Conservation (phyloP, 2,888 invertebrate species). For the Abscondita cerata region DNA sequence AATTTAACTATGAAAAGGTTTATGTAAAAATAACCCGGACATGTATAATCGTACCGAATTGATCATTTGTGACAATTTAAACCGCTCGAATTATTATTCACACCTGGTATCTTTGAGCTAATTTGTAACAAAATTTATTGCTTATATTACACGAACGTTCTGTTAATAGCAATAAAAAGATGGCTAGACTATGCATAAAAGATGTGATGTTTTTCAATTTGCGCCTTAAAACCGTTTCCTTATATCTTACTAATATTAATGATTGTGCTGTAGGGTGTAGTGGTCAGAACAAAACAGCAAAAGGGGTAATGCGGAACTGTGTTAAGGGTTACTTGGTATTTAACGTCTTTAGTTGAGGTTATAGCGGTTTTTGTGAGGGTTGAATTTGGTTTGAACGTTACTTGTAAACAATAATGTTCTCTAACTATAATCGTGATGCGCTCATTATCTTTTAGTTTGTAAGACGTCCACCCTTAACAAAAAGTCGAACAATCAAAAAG, state of each 20-base stretch:
- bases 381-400: constrained; percentile 32
- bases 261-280: constrained; percentile 33
- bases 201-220: too few species aligned
- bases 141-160: not conserved
- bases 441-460: constrained; percentile 1
- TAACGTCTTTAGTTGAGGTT: constrained; percentile 41
- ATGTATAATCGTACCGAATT: not conserved
- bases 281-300: constrained; percentile 39
- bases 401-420: constrained; percentile 24
- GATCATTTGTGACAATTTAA: constrained; percentile 4
- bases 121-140: not conserved
- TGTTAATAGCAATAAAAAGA: too few species aligned
- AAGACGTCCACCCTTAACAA: not conserved
- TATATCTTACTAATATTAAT: too few species aligned
- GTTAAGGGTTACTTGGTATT: constrained; percentile 45
- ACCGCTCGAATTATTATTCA: not conserved
- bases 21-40: not conserved
- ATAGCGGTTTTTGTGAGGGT: constrained; percentile 38
- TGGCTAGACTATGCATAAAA: too few species aligned
- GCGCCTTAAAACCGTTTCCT: too few species aligned
- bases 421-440: not conserved
- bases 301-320: constrained; percentile 45
- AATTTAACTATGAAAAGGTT: too few species aligned
- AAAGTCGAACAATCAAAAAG: constrained; percentile 12
- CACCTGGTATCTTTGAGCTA: not conserved